phyloP scores from a whole-genome alignment of 2,888 invertebrate species.

The Auanema sp. region DNA sequence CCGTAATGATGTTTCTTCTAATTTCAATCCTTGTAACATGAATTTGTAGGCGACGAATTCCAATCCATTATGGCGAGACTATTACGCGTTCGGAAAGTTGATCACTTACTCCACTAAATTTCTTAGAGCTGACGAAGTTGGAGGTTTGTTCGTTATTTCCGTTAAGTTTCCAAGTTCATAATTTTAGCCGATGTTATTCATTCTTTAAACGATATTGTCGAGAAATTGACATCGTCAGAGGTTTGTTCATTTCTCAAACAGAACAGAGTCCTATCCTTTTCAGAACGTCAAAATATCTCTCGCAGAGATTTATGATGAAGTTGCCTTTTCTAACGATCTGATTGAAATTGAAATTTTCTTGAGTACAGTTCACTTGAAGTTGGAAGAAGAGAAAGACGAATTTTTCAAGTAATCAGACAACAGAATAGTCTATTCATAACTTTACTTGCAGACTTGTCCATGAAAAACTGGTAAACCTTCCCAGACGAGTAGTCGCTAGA shows the following conservation, averaged over 20 bases:
- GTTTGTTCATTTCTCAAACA: not conserved
- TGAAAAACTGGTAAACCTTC: slow-evolving; percentile 5
- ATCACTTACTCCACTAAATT: slow-evolving; percentile 6
- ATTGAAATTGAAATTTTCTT: slow-evolving; percentile 13
- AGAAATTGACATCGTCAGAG: not conserved
- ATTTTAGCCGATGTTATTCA: slow-evolving; percentile 14
- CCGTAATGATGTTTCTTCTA: not conserved
- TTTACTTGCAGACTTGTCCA: slow-evolving; percentile 9
- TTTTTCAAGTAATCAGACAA: slow-evolving; percentile 14
- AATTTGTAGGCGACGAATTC: slow-evolving; percentile 5
- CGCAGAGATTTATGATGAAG: not conserved
- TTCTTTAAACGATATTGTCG: not conserved
- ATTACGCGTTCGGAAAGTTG: slow-evolving; percentile 15
- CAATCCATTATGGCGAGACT: slow-evolving; percentile 3
- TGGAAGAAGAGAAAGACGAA: slow-evolving; percentile 12
- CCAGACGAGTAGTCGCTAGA: slow-evolving; percentile 12
- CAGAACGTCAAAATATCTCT: not conserved
- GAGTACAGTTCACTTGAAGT: slow-evolving; percentile 13
- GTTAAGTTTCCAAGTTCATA: not conserved
- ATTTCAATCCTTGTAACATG: not conserved
- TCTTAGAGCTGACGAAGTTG: not conserved
- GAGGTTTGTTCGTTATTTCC: not conserved
- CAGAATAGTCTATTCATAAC: not conserved
- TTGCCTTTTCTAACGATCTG: slow-evolving; percentile 14
- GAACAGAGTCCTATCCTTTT: not conserved